Percentiles rank a stretch among this genome's conserved stretches.
These are phyloP conservation scores for Phoxinus phoxinus DNA, from an alignment of 2,113 vertebrate species.

Conservation along the genomic window DNA sequence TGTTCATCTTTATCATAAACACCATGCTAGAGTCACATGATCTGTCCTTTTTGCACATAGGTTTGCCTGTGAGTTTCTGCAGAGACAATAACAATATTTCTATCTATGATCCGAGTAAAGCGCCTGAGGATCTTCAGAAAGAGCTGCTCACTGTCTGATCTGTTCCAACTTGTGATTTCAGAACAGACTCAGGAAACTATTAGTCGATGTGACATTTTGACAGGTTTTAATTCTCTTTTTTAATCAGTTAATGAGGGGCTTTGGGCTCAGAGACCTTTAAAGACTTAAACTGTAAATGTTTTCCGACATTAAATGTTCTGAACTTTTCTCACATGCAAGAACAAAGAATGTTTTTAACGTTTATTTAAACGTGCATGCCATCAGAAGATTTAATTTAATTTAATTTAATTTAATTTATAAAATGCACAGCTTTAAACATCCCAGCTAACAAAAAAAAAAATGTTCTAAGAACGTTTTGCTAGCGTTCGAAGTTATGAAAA, in stretches of 20 bases:
- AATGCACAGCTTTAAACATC: background rate
- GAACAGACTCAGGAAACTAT: constrained; percentile 12
- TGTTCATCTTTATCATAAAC: background rate
- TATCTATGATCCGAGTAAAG: background rate
- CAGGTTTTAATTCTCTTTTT: background rate
- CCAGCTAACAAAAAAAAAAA: background rate
- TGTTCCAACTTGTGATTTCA: constrained; percentile 14
- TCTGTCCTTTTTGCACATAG: background rate
- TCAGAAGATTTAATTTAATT: background rate
- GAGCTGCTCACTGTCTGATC: background rate
- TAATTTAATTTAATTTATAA: background rate
- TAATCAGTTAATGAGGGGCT: background rate
- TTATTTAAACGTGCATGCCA: background rate
- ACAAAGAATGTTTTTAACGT: background rate
- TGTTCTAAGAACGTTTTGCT: background rate
- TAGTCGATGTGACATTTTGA: background rate
- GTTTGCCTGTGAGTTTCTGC: background rate
- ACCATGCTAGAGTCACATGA: background rate
- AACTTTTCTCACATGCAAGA: background rate
- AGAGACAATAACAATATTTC: background rate
- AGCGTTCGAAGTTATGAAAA: background rate
- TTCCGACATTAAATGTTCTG: background rate
- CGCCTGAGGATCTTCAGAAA: background rate
- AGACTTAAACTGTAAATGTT: background rate
- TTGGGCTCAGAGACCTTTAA: background rate